Conservation (phyloP, 2,113 vertebrate genomes). For the Myotis davidii region DNA sequence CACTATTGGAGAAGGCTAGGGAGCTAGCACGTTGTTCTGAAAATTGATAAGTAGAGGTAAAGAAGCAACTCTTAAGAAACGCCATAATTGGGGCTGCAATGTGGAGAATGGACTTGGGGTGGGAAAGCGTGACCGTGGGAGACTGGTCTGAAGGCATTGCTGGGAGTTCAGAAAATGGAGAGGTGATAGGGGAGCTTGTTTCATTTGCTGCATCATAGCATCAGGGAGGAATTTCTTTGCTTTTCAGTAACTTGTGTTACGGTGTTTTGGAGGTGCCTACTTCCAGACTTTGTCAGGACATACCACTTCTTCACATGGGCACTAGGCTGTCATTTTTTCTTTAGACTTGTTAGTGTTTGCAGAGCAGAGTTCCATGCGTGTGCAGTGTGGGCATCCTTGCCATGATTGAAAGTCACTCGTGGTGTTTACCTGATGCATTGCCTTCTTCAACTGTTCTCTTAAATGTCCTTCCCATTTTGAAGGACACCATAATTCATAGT, state of each 20-base stretch:
- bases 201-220: neutral
- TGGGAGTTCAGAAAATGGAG: neutral
- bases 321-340: neutral
- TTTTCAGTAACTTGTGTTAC: neutral
- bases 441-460: too few relatives aligned
- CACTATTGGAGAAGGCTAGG: neutral
- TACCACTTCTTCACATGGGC: neutral
- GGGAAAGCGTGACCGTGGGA: neutral
- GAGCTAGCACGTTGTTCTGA: neutral
- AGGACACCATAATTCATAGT: neutral
- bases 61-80: neutral
- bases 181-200: neutral
- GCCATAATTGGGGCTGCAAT: accelerated
- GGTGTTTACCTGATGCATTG: neutral
- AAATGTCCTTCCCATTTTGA: neutral
- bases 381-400: accelerated
- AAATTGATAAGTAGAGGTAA: neutral
- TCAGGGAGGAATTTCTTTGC: neutral
- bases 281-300: neutral
- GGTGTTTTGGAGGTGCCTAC: neutral
- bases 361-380: neutral
- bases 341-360: neutral
- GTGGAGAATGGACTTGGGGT: neutral
- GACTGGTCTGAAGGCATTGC: neutral
- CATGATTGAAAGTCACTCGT: neutral